These are phyloP conservation scores for Zele albiditarsus DNA, from an alignment of 2,888 invertebrate species.

Conservation along the genomic window DNA sequence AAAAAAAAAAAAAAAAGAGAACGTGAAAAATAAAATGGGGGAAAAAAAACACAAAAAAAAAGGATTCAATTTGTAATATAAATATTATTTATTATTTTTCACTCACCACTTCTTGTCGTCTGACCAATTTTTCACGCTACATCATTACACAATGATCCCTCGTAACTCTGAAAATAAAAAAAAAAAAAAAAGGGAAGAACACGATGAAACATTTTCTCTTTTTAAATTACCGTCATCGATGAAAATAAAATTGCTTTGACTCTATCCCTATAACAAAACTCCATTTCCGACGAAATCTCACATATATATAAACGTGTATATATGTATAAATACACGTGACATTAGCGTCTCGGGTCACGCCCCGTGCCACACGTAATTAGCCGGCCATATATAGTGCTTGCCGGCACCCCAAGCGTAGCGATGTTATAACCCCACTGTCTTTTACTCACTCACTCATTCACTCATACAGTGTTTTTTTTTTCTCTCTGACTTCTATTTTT, in stretches of 20 bases:
- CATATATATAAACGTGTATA: conserved; percentile 46
- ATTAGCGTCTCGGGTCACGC: conserved; percentile 56
- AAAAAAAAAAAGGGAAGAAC: neutral
- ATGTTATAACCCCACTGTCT: conserved; percentile 11
- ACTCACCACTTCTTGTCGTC: neutral
- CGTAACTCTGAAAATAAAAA: neutral
- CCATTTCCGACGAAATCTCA: conserved; percentile 53
- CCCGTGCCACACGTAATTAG: conserved; percentile 54
- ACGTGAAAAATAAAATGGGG: neutral
- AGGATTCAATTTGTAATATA: neutral
- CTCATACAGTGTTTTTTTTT: conserved; percentile 11
- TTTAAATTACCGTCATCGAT: neutral
- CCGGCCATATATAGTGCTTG: conserved; percentile 12
- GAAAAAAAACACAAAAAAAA: neutral
- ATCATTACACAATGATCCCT: neutral
- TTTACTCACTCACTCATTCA: conserved; percentile 25
- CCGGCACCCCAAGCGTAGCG: conserved; percentile 25
- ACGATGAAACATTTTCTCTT: neutral
- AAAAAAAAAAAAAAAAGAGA: conserved; percentile 26
- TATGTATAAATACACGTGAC: conserved; percentile 54
- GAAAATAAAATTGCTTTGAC: conserved; percentile 15
- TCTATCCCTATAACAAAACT: neutral
- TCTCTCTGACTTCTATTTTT: conserved; percentile 43
- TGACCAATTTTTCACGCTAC: neutral
- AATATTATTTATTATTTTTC: conserved; percentile 12